phyloP scores from a whole-genome alignment of 2,797 vertebrate species.

The Xerus rutilus region DNA sequence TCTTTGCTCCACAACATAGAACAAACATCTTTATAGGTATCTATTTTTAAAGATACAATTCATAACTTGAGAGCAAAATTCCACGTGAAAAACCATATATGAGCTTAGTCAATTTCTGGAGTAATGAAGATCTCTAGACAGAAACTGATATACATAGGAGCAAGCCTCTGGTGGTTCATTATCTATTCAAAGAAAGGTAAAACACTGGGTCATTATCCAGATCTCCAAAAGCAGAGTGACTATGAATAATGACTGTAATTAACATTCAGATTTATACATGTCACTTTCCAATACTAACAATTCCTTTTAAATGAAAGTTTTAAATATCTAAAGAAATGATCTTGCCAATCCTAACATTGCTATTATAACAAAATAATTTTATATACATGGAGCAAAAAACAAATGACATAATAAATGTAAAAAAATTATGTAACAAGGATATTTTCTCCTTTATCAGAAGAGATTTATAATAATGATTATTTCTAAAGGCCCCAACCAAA shows the following conservation, averaged over 20 bases:
- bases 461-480: neutral
- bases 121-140: slow-evolving; percentile 83
- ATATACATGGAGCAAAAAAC: neutral
- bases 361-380: neutral
- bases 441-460: neutral
- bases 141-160: slow-evolving; percentile 76
- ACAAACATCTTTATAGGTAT: slow-evolving; percentile 57
- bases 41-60: slow-evolving; percentile 69
- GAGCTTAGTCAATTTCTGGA: slow-evolving; percentile 77
- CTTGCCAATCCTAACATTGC: neutral
- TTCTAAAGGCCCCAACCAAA: neutral
- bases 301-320: slow-evolving; percentile 58
- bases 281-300: slow-evolving; percentile 61
- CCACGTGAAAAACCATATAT: slow-evolving; percentile 52
- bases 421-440: neutral
- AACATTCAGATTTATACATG: slow-evolving; percentile 72
- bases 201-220: slow-evolving; percentile 74
- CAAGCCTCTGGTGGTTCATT: slow-evolving; percentile 76
- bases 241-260: slow-evolving; percentile 82
- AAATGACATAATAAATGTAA: neutral
- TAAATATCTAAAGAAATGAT: slow-evolving; percentile 3
- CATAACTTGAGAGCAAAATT: slow-evolving; percentile 72
- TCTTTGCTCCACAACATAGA: slow-evolving; percentile 49
- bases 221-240: slow-evolving; percentile 78
- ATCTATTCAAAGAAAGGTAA: slow-evolving; percentile 81